Evolutionary conservation across 23 tunicate genomes (phyloP), one percentile per base, ranked within the genome.

Genomic region (Corella eumyota): DNA sequence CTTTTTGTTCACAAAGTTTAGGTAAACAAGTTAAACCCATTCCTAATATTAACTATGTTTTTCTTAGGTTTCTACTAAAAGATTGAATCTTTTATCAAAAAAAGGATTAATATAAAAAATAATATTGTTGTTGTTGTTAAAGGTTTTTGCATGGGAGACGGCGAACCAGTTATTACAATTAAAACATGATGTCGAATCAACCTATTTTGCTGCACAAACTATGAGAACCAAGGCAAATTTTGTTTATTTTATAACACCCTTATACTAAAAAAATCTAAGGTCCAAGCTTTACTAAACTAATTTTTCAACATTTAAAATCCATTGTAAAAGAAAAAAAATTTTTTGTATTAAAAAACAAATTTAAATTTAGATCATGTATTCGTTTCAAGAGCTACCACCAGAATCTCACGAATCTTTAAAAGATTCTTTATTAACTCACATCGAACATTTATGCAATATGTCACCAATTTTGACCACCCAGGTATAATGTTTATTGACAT

Each of bases 61-160:
- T n/a, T n/a, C n/a, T n/a, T n/a, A n/a, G n/a, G n/a, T n/a, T n/a
- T n/a, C n/a, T n/a, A n/a, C n/a, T n/a, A n/a, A n/a, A n/a, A n/a
- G n/a, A n/a, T n/a, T n/a, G n/a, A n/a, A n/a, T n/a, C n/a, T n/a
- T n/a, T n/a, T n/a, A n/a, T n/a, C n/a, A n/a, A n/a, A n/a, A n/a
- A n/a, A n/a, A n/a, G n/a, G n/a, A n/a, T n/a, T n/a, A n/a, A n/a
- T n/a, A n/a, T n/a, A n/a, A n/a, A n/a, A n/a, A n/a, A n/a, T n/a
- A 11, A 15, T 44, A 11, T 44, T 44, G 48, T 44, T 44, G 48
- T 44, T 11, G 15, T 44, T 44, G 48, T 11, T 11, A 11, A 44
- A 88, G 96, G 80, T 88, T 20, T 88, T 88, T 73, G 96, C 96
- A 0, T 88, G 96, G 96, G 96, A 88, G 59, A 88, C 87, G 3